A percentile compares a stretch with the other conserved stretches of the same genome.
These are phyloP conservation scores for Cyclophora albipunctata DNA, from an alignment of 2,888 invertebrate species.

Conservation along the genomic window DNA sequence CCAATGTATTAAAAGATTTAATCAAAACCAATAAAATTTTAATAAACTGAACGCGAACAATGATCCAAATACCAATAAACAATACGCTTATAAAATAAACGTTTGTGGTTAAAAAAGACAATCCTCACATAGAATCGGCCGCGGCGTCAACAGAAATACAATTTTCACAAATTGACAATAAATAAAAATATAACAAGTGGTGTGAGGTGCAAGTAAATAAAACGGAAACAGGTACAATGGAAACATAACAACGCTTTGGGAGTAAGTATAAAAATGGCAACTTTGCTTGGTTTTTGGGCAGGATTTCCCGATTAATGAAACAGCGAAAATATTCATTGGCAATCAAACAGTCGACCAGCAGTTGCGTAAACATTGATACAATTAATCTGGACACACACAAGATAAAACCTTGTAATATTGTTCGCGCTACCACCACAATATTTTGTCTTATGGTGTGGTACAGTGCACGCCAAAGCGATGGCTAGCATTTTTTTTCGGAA, in stretches of 20 bases:
- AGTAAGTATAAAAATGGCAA: constrained; percentile 23
- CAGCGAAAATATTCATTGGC: constrained; percentile 46
- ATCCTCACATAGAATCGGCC: constrained; percentile 27
- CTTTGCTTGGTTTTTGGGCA: constrained; percentile 30
- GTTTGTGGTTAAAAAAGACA: constrained; percentile 31
- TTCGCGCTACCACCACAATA: constrained; percentile 8
- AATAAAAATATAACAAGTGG: constrained; percentile 27
- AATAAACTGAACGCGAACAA: constrained; percentile 37
- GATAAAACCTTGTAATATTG: background rate
- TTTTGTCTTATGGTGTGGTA: constrained; percentile 2
- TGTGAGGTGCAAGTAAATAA: constrained; percentile 20
- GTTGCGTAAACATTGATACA: constrained; percentile 44
- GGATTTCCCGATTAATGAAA: constrained; percentile 40
- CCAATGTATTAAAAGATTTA: no score
- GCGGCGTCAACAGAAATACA: constrained; percentile 32
- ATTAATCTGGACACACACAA: constrained; percentile 38
- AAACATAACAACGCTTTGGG: constrained; percentile 18
- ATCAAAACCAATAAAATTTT: constrained; percentile 29
- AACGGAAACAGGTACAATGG: constrained; percentile 19
- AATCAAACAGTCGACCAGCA: constrained; percentile 42
- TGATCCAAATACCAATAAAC: constrained; percentile 29
- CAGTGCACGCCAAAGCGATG: no score
- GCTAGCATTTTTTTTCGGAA: no score
- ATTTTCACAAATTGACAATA: constrained; percentile 36
- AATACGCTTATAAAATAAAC: constrained; percentile 36